These are phyloP conservation scores for Ondatra zibethicus DNA, from an alignment of 2,113 vertebrate species.

Conservation along the genomic window DNA sequence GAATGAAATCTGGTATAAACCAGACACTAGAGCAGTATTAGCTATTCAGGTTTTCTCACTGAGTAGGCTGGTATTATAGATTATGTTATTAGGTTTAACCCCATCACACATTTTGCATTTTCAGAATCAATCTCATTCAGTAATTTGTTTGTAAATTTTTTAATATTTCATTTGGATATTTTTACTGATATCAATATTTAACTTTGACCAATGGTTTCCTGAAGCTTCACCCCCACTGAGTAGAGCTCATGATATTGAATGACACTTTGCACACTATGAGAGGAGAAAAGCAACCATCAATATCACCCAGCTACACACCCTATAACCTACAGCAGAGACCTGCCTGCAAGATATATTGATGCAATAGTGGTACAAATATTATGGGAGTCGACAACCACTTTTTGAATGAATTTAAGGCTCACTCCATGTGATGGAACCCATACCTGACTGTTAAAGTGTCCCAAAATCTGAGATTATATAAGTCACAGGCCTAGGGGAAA, in stretches of 20 bases:
- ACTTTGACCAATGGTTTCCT: neutral
- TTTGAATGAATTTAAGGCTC: neutral
- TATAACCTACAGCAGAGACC: neutral
- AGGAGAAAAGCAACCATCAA: neutral
- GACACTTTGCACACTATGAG: neutral
- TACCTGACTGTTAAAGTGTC: neutral
- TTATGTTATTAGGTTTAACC: conserved; percentile 1
- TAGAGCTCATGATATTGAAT: neutral
- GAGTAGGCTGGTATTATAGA: neutral
- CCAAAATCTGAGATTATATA: neutral
- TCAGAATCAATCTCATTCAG: neutral
- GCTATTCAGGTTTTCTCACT: neutral
- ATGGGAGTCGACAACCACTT: neutral
- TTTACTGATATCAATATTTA: neutral
- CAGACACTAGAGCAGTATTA: neutral
- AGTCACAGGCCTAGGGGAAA: neutral
- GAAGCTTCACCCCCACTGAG: neutral
- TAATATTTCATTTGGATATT: neutral
- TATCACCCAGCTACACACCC: neutral
- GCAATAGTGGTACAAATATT: neutral
- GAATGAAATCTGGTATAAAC: neutral
- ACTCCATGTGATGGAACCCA: neutral
- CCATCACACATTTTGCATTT: neutral
- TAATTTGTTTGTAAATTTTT: conserved; percentile 35
- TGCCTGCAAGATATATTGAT: neutral